Evolutionary conservation across 2,797 vertebrate genomes (phyloP), one percentile per base, ranked within the genome.

Genomic region (Pagetopsis macropterus): DNA sequence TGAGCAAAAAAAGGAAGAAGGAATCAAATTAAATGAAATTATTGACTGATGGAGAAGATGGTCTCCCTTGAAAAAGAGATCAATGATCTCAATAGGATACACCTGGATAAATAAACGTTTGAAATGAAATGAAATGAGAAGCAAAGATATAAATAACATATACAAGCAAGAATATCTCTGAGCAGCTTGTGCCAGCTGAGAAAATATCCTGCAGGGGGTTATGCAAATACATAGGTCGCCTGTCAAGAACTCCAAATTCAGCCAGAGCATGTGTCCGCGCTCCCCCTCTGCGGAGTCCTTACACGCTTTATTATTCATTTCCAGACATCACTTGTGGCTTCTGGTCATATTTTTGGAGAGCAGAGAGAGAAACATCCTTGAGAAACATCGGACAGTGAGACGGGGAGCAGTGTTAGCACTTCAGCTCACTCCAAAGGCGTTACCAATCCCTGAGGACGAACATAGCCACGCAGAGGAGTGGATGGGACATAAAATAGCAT

Each of bases 281-380:
- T 65, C 68, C 45, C 72, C 72, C 83, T 82, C 82, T 68, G 78
- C 70, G 75, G 81, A 89, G 76, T 79, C 76, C 75, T 88, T 70
- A 74, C 79, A 72, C 3, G 55, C 81, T 84, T 88, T 84, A 81
- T 88, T 81, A 84, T 84, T 83, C 72, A 79, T 85, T 86, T 81
- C 50, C 74, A 89, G 81, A 70, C 70, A 87, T 88, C 80, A 80
- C 52, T 84, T 59, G 79, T 84, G 75, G 86, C 81, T 86, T 12
- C 58, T 33, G 70, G 86, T 76, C 75, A 84, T 81, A 78, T 87
- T 88, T 84, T 66, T 54, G 58, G 65, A 76, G 80, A 67, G 77
- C 51, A 44, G 73, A 73, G 54, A 64, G 45, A 68, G 67, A 78
- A 81, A 68, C 63, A 67, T 85, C 84, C 82, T 83, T 44, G 79